Evolutionary conservation across 2,797 vertebrate genomes (phyloP), one percentile per base, ranked within the genome.

Genomic region (Cryptoprocta ferox): DNA sequence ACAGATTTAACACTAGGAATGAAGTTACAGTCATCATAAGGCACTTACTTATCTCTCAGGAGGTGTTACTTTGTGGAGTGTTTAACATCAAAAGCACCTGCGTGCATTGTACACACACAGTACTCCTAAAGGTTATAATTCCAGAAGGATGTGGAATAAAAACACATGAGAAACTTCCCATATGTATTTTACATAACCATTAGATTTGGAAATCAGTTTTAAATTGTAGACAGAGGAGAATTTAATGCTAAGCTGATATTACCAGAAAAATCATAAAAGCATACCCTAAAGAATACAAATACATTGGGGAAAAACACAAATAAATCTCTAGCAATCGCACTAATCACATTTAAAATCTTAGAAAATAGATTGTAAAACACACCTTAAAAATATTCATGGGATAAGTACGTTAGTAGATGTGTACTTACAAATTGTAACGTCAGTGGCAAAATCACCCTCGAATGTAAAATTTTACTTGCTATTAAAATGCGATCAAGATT

Each of bases 401-500:
- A 70, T 21, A 85, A 76, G 45, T 21, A 75, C 0, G 0, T 45
- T 84, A 97, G 28, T 73, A 85, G 97, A 70, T 35, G 48, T 30
- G 45, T 35, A 59, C 13, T 65, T 89, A 35, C 7, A 82, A 95
- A 81, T 32, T 50, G 71, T 15, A 92, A 97, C 92, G 71, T 1
- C 5, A n/a, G 26, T 89, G 21, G 26, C 56, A 42, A 96, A 48
- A 59, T 14, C 32, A 90, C 94, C 50, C 91, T 84, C 28, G 91
- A 95, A 95, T 45, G 82, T 5, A 95, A 93, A 79, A 82, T 63
- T 81, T 5, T 89, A 86, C 50, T 87, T 71, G 59, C 78, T 53
- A 45, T 56, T 97, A 63, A 95, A 97, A 97, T 89, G 35, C 18
- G 87, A 76, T 50, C 30, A 16, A 85, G 81, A 59, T 75, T 56